Conservation (phyloP, 2,888 invertebrate species). For the Hartigia nigra region DNA sequence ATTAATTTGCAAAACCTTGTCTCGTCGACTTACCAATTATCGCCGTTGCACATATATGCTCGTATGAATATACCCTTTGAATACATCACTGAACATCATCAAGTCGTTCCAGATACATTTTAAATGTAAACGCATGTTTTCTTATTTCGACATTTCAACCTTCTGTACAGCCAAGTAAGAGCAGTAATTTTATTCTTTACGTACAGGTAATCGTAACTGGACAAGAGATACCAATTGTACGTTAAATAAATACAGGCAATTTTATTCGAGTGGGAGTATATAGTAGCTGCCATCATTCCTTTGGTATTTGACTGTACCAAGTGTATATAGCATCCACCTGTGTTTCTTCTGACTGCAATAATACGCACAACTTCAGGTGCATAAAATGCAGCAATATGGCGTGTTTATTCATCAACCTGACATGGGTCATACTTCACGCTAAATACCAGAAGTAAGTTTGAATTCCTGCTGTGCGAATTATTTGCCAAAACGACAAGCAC, state of each 20-base stretch:
- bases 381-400: constrained; percentile 46
- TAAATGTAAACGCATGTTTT: neutral
- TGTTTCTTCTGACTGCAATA: constrained; percentile 39
- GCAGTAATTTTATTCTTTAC: neutral
- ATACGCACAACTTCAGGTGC: constrained; percentile 12
- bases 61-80: neutral
- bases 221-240: neutral
- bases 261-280: constrained; percentile 37
- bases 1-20: neutral
- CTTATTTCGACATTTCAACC: neutral
- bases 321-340: constrained; percentile 30
- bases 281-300: constrained; percentile 15
- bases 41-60: neutral
- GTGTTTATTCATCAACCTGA: constrained; percentile 55
- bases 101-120: neutral
- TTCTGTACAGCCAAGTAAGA: neutral
- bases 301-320: constrained; percentile 23
- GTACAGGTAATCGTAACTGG: neutral
- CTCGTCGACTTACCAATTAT: neutral
- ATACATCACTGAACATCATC: neutral
- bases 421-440: constrained; percentile 49
- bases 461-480: constrained; percentile 21
- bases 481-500: neutral
- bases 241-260: constrained; percentile 38
- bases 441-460: constrained; percentile 51